These are phyloP conservation scores for Aurelia coerulea DNA, from an alignment of 30 jellyfish, hydroid and myxozoan genomes.

Conservation along the genomic window DNA sequence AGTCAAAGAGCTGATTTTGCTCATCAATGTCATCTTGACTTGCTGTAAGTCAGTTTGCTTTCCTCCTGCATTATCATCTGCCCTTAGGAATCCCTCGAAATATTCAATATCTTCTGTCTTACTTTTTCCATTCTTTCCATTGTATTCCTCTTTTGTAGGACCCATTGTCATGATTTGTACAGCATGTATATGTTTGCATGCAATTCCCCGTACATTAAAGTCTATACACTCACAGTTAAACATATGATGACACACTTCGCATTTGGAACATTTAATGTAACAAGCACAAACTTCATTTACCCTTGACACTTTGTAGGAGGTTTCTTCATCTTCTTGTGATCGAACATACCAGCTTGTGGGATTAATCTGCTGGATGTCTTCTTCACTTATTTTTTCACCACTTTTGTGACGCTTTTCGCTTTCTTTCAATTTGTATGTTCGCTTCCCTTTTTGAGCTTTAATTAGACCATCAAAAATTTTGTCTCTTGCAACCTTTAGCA, in stretches of 20 bases:
- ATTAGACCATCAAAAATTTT: constrained; percentile 31
- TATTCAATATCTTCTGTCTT: background rate
- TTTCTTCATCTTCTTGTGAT: background rate
- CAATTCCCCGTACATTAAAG: constrained; percentile 7
- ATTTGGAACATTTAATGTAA: background rate
- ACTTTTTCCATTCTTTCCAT: constrained; percentile 1
- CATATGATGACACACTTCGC: constrained; percentile 22
- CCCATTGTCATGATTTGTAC: background rate
- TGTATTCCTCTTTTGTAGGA: background rate
- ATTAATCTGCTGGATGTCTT: background rate
- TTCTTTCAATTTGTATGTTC: constrained; percentile 5
- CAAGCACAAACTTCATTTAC: constrained; percentile 4
- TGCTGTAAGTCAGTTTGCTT: too few species aligned
- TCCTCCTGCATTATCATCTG: too few species aligned
- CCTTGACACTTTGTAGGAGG: background rate
- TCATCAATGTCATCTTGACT: too few species aligned
- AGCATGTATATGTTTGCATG: background rate
- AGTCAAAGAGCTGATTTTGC: too few species aligned
- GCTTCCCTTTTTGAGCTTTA: constrained; percentile 23
- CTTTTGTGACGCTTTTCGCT: constrained; percentile 7
- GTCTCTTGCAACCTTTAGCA: constrained; percentile 27
- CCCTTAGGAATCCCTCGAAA: background rate
- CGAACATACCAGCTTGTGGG: background rate
- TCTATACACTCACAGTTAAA: constrained; percentile 22
- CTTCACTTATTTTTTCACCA: background rate